These are phyloP conservation scores for Lonchura striata DNA, from an alignment of 2,113 vertebrate species.

Conservation along the genomic window DNA sequence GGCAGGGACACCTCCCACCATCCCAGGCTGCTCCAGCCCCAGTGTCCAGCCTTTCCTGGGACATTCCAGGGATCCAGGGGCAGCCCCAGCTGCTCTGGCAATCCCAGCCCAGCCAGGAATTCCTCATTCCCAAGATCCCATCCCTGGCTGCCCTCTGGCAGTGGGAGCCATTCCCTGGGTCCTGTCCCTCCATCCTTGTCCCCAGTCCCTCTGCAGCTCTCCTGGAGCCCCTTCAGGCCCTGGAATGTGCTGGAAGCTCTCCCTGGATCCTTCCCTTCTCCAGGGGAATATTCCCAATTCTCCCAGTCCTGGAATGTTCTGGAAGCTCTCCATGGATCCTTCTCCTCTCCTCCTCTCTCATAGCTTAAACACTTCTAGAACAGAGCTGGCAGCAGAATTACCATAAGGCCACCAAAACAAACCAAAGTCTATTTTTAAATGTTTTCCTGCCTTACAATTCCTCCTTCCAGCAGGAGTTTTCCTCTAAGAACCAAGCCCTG, in stretches of 20 bases:
- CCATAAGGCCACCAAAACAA: neutral
- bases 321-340: neutral
- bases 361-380: neutral
- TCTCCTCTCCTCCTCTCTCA: neutral
- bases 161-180: fast-evolving
- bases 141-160: neutral
- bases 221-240: neutral
- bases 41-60: fast-evolving
- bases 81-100: neutral
- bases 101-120: fast-evolving
- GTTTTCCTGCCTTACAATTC: neutral
- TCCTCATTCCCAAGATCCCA: fast-evolving
- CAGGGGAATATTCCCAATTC: too few species aligned
- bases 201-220: neutral
- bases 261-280: neutral
- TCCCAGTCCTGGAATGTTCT: neutral
- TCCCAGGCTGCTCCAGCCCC: neutral
- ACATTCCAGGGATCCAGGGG: neutral
- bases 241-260: too few species aligned
- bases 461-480: neutral
- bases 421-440: neutral
- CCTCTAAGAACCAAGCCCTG: neutral
- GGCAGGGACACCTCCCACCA: neutral
- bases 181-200: neutral
- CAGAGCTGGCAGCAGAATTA: neutral